phyloP scores from a whole-genome alignment of 1,140 invertebrate genomes.

The Solenopsis fugax region DNA sequence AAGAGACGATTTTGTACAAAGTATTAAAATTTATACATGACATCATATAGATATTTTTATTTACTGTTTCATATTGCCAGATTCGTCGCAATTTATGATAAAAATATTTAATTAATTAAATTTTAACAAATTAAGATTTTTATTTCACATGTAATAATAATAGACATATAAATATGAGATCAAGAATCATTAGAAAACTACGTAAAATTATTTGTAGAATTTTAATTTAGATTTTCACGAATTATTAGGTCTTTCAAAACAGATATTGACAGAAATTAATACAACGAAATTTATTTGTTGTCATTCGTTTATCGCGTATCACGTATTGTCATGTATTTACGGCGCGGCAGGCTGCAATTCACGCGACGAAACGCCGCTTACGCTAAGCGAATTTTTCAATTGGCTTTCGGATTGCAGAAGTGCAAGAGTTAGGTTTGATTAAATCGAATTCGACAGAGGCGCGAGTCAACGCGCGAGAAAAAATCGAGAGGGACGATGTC shows the following conservation, averaged over 20 bases:
- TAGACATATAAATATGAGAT: background rate
- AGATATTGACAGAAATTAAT: background rate
- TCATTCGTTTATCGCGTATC: background rate
- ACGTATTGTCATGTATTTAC: background rate
- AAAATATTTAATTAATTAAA: background rate
- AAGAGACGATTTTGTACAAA: background rate
- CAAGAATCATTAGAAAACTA: background rate
- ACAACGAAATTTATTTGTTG: background rate
- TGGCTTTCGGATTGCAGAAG: background rate
- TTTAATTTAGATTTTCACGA: background rate
- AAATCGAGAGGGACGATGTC: background rate
- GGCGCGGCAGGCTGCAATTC: background rate
- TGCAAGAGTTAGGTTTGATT: slow-evolving; percentile 25
- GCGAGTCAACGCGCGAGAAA: background rate
- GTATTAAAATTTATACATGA: background rate
- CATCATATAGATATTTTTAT: slow-evolving; percentile 3
- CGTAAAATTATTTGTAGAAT: background rate
- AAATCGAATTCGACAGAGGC: slow-evolving; percentile 35
- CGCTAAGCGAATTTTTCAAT: background rate
- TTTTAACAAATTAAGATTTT: background rate
- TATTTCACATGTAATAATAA: background rate
- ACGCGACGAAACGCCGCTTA: background rate
- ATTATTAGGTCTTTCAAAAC: background rate
- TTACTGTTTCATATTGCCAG: background rate
- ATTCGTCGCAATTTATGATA: background rate